These are phyloP conservation scores for Aegithalos caudatus DNA, from an alignment of 2,113 vertebrate species.

Conservation along the genomic window DNA sequence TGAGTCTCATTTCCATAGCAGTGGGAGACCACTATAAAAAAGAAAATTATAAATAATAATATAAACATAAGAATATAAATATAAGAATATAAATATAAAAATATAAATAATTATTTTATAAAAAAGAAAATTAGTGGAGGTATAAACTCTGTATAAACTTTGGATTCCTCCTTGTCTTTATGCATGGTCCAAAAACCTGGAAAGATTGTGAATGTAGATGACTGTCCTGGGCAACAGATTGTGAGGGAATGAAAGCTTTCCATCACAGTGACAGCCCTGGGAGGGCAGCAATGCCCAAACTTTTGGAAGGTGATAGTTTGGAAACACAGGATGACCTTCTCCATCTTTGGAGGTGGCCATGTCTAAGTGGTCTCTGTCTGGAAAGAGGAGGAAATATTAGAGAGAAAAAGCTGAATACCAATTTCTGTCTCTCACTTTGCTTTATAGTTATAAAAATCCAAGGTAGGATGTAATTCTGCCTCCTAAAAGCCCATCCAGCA, in stretches of 20 bases:
- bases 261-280: accelerated
- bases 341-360: accelerated
- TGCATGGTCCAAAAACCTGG: neutral
- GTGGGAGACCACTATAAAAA: neutral
- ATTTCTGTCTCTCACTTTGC: neutral
- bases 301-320: neutral
- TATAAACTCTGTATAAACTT: neutral
- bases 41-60: no score
- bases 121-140: neutral
- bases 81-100: no score
- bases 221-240: neutral
- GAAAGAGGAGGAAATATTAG: neutral
- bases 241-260: neutral
- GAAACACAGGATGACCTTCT: accelerated
- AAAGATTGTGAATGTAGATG: neutral
- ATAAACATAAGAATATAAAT: no score
- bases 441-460: neutral
- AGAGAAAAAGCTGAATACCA: neutral
- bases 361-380: neutral
- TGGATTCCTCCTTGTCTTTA: neutral
- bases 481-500: neutral
- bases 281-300: neutral
- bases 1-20: neutral
- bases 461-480: neutral
- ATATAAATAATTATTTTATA: no score